Evolutionary conservation across 2,113 vertebrate species (phyloP).

Genomic region (Barnardius zonarius): DNA sequence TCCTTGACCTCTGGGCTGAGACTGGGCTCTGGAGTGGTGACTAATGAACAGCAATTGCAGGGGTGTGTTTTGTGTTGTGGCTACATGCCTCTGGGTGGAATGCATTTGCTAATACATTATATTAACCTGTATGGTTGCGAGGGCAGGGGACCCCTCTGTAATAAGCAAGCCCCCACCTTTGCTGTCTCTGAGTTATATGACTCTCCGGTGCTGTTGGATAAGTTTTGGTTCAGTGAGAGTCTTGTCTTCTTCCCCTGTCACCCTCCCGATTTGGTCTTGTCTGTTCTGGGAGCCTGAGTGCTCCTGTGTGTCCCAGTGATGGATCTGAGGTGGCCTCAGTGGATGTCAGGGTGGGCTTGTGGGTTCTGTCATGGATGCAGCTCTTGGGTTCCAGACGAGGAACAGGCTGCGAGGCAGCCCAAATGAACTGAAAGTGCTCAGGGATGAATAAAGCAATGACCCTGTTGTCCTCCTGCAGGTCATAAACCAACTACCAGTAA

Average conservation of each 20-base stretch:
- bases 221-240: not conserved
- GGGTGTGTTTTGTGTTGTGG: not conserved
- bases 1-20: conserved; percentile 30
- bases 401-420: not conserved
- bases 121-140: not conserved
- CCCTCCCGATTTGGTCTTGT: rapidly evolving
- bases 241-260: not conserved
- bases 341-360: not conserved
- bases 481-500: not conserved
- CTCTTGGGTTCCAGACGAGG: not conserved
- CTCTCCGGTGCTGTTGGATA: not conserved
- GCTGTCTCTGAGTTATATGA: not conserved
- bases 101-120: not conserved
- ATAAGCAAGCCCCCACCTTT: rapidly evolving
- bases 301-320: not conserved
- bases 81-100: not conserved
- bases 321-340: not conserved
- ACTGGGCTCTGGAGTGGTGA: not conserved
- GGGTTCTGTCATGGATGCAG: not conserved
- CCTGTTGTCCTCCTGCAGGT: not conserved
- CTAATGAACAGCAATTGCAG: not conserved
- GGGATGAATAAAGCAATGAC: not conserved
- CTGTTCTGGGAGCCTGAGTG: not conserved
- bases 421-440: not conserved
- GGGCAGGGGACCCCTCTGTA: not conserved